phyloP scores from a whole-genome alignment of 2,797 vertebrate genomes.

The Microchirus variegatus region DNA sequence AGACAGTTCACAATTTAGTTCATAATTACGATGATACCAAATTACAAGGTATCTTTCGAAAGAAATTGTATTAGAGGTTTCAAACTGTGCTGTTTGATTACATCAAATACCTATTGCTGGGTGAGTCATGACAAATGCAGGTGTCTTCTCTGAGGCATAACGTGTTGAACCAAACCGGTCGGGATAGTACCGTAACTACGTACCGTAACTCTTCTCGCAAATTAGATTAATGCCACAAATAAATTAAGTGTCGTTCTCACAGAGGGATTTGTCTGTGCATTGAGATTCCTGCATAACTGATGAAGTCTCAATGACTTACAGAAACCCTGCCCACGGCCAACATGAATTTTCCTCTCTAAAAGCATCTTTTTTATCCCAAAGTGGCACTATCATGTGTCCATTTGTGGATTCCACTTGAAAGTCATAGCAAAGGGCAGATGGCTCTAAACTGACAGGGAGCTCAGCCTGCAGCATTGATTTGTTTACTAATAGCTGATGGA shows the following conservation, averaged over 20 bases:
- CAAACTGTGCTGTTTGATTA: conserved; percentile 73
- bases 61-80: conserved; percentile 76
- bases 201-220: conserved; percentile 56
- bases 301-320: conserved; percentile 35
- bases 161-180: conserved; percentile 54
- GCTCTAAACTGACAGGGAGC: conserved; percentile 73
- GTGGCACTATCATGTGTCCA: conserved; percentile 51
- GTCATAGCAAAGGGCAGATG: conserved; percentile 80
- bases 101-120: conserved; percentile 73
- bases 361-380: conserved; percentile 31
- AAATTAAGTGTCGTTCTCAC: conserved; percentile 53
- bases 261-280: conserved; percentile 13
- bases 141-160: conserved; percentile 53
- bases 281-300: conserved; percentile 28
- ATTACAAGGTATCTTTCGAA: conserved; percentile 75
- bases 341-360: conserved; percentile 26
- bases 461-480: conserved; percentile 84
- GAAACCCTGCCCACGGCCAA: conserved; percentile 12
- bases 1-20: conserved; percentile 77
- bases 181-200: conserved; percentile 62
- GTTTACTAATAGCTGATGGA: conserved; percentile 87
- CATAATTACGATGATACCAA: conserved; percentile 75
- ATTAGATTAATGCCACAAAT: conserved; percentile 67
- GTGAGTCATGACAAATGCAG: conserved; percentile 61
- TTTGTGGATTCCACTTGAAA: conserved; percentile 67